Percentiles rank a stretch among this genome's conserved stretches.
Evolutionary conservation across 2,797 vertebrate species (phyloP).

Genomic region (Malurus leucopterus): DNA sequence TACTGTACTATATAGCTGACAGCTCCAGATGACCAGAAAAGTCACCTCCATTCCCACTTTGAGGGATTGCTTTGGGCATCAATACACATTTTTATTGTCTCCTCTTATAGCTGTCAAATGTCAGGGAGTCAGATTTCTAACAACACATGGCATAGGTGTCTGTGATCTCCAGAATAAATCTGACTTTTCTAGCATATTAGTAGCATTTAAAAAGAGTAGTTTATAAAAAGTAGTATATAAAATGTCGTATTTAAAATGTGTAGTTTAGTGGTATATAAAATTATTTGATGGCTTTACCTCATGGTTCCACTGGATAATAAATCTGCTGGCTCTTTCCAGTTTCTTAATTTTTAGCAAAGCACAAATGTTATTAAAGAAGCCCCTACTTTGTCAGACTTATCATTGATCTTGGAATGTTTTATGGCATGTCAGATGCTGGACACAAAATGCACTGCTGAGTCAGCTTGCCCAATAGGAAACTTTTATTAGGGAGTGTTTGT

Average conservation of each 20-base stretch:
- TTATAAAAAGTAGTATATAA: background rate
- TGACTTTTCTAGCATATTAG: background rate
- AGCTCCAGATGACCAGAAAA: background rate
- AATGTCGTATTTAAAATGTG: background rate
- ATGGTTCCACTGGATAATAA: background rate
- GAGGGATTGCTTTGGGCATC: conserved; percentile 21
- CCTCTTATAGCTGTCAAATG: conserved; percentile 2
- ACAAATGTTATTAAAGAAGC: background rate
- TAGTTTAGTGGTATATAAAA: background rate
- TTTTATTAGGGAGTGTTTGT: accelerated
- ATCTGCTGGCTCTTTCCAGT: background rate
- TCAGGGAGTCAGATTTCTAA: background rate
- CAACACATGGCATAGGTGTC: background rate
- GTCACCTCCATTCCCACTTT: conserved; percentile 8
- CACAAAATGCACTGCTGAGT: background rate
- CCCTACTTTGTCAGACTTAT: background rate
- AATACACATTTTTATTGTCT: conserved; percentile 48
- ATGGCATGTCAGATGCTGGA: background rate
- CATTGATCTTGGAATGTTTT: background rate
- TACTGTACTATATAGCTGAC: background rate
- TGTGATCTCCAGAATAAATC: background rate
- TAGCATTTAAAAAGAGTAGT: background rate
- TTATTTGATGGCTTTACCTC: background rate
- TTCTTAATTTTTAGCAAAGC: background rate
- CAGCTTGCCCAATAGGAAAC: background rate